Percentiles rank a stretch among this genome's conserved stretches.
phyloP scores from a whole-genome alignment of 2,888 invertebrate species.

The Leptodirus hochenwartii region DNA sequence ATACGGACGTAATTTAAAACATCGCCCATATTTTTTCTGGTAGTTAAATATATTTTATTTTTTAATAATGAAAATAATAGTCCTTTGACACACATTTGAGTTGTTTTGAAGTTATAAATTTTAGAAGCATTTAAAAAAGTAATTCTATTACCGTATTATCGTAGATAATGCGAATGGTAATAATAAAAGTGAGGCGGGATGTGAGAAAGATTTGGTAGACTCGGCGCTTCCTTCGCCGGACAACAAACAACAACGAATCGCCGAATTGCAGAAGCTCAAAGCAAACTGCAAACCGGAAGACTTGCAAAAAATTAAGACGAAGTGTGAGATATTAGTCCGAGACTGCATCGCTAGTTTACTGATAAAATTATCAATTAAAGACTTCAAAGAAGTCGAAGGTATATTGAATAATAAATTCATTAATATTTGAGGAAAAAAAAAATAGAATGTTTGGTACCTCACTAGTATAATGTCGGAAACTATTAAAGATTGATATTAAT shows the following conservation, averaged over 20 bases:
- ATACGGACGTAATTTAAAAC: too few relatives aligned
- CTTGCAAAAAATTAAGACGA: conserved; percentile 45
- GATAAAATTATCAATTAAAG: conserved; percentile 60
- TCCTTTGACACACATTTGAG: too few relatives aligned
- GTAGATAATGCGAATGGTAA: conserved; percentile 23
- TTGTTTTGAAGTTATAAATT: too few relatives aligned
- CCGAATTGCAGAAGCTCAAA: conserved; percentile 50
- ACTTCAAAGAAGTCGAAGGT: conserved; percentile 80
- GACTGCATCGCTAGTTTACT: conserved; percentile 69
- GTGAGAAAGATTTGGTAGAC: conserved; percentile 48
- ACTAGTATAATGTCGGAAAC: too few relatives aligned
- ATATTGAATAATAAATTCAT: conserved; percentile 11
- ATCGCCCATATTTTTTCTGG: too few relatives aligned
- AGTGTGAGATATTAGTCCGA: conserved; percentile 46
- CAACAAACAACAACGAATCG: conserved; percentile 44
- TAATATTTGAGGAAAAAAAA: not conserved
- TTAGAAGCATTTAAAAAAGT: conserved; percentile 1
- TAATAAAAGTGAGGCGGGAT: conserved; percentile 25
- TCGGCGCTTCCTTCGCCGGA: conserved; percentile 48
- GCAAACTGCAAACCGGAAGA: conserved; percentile 69
- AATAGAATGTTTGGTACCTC: too few relatives aligned
- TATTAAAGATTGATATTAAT: too few relatives aligned
- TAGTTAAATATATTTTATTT: too few relatives aligned
- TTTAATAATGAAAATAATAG: too few relatives aligned
- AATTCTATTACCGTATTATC: conserved; percentile 9